phyloP scores from a whole-genome alignment of 1,140 invertebrate species.

The Lasioglossum albipes region DNA sequence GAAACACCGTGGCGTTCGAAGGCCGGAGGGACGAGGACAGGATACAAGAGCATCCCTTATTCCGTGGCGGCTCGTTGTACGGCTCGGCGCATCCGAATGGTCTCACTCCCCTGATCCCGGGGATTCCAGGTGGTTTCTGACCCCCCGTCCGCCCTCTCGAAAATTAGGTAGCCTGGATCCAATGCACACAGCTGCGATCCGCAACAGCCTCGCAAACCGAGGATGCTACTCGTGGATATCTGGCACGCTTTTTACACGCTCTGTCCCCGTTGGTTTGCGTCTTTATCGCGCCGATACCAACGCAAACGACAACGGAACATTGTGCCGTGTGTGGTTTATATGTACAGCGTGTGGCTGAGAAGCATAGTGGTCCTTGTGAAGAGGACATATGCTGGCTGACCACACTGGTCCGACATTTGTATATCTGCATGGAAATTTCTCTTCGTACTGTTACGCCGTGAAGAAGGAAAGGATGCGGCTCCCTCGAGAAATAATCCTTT shows the following conservation, averaged over 20 bases:
- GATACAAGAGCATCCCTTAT: slow-evolving; percentile 74
- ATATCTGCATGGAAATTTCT: too few species aligned
- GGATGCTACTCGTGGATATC: slow-evolving; percentile 20
- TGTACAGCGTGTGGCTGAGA: too few species aligned
- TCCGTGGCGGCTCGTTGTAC: slow-evolving; percentile 78
- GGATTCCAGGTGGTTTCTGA: slow-evolving; percentile 74
- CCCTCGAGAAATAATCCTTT: too few species aligned
- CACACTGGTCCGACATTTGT: too few species aligned
- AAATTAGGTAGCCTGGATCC: slow-evolving; percentile 61
- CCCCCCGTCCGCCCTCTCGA: slow-evolving; percentile 54
- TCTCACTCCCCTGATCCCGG: slow-evolving; percentile 68
- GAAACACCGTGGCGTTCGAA: slow-evolving; percentile 6
- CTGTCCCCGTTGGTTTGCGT: not conserved
- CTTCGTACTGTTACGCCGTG: too few species aligned
- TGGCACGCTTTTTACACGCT: not conserved
- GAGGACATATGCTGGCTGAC: too few species aligned
- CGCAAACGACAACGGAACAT: too few species aligned
- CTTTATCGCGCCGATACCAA: not conserved
- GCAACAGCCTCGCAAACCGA: slow-evolving; percentile 29
- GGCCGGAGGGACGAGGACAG: slow-evolving; percentile 42
- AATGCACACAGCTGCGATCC: slow-evolving; percentile 57
- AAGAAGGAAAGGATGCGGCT: too few species aligned
- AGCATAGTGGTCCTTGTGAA: too few species aligned
- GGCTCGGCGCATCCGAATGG: slow-evolving; percentile 77
- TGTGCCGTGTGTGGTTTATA: too few species aligned